Evolutionary conservation across 30 jellyfish, hydroid and myxozoan species (phyloP).

Genomic region (Turritopsis dohrnii): DNA sequence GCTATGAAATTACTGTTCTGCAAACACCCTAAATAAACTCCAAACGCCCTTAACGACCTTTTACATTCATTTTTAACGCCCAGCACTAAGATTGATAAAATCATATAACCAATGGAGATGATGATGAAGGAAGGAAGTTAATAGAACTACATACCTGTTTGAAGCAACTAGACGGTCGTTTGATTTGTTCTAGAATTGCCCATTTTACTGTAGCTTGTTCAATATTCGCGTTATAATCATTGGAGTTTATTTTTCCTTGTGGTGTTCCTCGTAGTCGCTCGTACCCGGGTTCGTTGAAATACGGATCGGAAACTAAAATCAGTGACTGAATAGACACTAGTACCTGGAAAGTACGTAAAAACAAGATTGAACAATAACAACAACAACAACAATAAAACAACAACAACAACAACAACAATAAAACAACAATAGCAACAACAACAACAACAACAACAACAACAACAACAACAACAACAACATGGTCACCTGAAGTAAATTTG

Average conservation of each 20-base stretch:
- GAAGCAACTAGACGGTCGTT: conserved; percentile 81
- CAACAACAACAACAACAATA: not conserved
- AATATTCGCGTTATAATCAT: conserved; percentile 80
- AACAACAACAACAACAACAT: not conserved
- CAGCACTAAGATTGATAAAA: not conserved
- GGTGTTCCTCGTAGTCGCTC: conserved; percentile 89
- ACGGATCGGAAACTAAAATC: conserved; percentile 84
- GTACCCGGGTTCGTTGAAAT: conserved; percentile 92
- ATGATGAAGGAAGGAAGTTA: not conserved
- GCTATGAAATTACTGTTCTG: too few relatives aligned
- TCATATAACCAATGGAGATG: not conserved
- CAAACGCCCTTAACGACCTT: not conserved
- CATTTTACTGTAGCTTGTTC: conserved; percentile 77
- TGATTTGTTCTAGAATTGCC: conserved; percentile 86
- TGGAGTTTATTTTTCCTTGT: conserved; percentile 65
- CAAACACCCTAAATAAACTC: too few relatives aligned
- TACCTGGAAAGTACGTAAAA: conserved; percentile 49
- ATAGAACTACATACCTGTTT: conserved; percentile 48
- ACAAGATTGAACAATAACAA: not conserved
- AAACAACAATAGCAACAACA: not conserved
- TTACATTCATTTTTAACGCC: too few relatives aligned
- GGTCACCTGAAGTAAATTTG: conserved; percentile 82
- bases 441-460: not conserved
- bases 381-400: not conserved
- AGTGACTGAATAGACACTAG: conserved; percentile 86